Percentiles rank a stretch among this genome's conserved stretches.
Evolutionary conservation across 2,113 vertebrate species (phyloP).

Genomic region (Lonchura striata): DNA sequence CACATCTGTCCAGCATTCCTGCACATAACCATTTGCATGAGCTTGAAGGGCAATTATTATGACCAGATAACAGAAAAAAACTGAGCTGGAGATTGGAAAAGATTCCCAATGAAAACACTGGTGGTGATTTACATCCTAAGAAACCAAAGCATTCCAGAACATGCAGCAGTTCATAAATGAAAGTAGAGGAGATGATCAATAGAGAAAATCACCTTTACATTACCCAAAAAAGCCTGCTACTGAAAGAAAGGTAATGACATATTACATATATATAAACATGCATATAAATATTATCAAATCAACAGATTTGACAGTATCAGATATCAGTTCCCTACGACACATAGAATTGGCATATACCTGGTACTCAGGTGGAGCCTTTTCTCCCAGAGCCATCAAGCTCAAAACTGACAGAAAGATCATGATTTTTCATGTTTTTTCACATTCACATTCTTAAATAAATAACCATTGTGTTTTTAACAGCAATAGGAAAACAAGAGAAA

Average conservation of each 20-base stretch:
- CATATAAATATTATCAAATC: not conserved
- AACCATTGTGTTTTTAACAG: not conserved
- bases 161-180: not conserved
- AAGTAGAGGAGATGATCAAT: not conserved
- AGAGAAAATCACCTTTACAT: not conserved
- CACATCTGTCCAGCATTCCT: not conserved
- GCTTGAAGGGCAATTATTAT: constrained; percentile 7
- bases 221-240: not conserved
- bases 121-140: not conserved
- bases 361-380: not conserved
- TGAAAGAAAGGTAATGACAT: not conserved
- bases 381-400: not conserved
- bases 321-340: not conserved
- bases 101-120: not conserved
- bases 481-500: not conserved
- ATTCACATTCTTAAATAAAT: not conserved
- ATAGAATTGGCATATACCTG: not conserved
- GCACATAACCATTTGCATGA: not conserved
- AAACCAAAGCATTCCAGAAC: constrained; percentile 4
- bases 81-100: not conserved
- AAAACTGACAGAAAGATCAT: not conserved
- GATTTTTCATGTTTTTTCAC: not conserved
- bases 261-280: not conserved
- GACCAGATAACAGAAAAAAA: not conserved
- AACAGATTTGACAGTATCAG: not conserved